Percentiles rank a stretch among this genome's conserved stretches.
These are phyloP conservation scores for Halocynthia roretzi DNA, from an alignment of 23 tunicate genomes.

Conservation along the genomic window DNA sequence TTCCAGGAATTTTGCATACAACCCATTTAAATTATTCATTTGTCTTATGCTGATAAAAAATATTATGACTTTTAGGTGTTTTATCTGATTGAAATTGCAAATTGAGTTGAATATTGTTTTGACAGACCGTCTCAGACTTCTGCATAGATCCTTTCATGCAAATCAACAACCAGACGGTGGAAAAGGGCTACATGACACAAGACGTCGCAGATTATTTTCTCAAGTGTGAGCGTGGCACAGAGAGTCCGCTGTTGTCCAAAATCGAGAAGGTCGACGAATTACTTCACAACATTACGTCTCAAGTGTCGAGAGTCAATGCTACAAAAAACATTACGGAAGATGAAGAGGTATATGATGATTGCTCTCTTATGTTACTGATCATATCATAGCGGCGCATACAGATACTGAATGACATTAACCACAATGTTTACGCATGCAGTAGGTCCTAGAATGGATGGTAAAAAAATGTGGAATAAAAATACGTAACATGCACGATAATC, in stretches of 20 bases:
- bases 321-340: background rate
- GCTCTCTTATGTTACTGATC: too few species aligned
- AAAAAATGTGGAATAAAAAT: too few species aligned
- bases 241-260: background rate
- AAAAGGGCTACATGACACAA: conserved; percentile 37
- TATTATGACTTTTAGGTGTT: too few species aligned
- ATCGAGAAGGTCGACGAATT: background rate
- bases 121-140: conserved; percentile 53
- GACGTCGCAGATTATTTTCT: conserved; percentile 48
- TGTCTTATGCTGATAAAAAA: background rate
- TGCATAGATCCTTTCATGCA: conserved; percentile 59
- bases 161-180: conserved; percentile 34
- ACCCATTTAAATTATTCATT: background rate
- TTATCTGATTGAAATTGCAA: too few species aligned
- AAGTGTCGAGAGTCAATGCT: background rate
- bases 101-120: background rate
- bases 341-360: background rate
- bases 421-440: too few species aligned
- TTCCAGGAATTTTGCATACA: too few species aligned
- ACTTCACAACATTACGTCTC: background rate
- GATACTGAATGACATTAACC: too few species aligned
- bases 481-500: too few species aligned
- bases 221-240: conserved; percentile 25
- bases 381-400: too few species aligned
- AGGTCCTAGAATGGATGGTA: too few species aligned